phyloP scores from a whole-genome alignment of 64 coral and sea anemone species.

The Porites australiensis region DNA sequence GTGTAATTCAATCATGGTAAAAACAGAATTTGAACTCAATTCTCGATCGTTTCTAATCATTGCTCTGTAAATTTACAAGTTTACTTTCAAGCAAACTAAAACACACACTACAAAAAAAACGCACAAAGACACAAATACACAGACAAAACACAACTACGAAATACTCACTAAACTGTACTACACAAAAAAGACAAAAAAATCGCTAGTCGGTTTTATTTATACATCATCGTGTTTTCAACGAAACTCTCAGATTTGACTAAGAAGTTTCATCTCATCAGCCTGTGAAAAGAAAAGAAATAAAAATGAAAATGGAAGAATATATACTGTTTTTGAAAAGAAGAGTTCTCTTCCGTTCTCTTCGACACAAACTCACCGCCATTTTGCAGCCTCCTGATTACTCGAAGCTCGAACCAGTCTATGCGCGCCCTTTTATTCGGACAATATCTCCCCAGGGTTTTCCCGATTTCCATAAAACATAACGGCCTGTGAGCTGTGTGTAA shows the following conservation, averaged over 20 bases:
- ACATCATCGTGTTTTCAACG: conserved; percentile 21
- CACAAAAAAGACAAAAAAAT: neutral
- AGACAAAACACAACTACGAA: too few species aligned
- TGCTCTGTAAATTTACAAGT: conserved; percentile 7
- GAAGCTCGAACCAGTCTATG: neutral
- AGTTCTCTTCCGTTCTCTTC: too few species aligned
- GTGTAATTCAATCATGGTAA: conserved; percentile 24
- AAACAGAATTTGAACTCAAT: neutral
- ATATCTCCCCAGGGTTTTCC: neutral
- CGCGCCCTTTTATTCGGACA: neutral
- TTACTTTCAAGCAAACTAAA: neutral
- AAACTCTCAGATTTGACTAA: conserved; percentile 64
- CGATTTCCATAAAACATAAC: too few species aligned
- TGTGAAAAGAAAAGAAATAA: neutral
- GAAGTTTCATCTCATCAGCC: neutral
- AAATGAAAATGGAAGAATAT: neutral
- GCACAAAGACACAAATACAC: neutral
- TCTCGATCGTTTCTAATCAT: conserved; percentile 24
- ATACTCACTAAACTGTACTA: neutral
- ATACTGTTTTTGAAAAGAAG: neutral
- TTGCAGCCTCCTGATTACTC: conserved; percentile 28
- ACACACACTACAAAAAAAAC: neutral
- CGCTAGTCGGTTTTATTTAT: conserved; percentile 22
- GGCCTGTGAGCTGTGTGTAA: neutral
- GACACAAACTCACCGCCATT: conserved; percentile 20